Evolutionary conservation across 2,888 invertebrate genomes (phyloP), one percentile per base, ranked within the genome.

Genomic region (Alsophila aescularia): DNA sequence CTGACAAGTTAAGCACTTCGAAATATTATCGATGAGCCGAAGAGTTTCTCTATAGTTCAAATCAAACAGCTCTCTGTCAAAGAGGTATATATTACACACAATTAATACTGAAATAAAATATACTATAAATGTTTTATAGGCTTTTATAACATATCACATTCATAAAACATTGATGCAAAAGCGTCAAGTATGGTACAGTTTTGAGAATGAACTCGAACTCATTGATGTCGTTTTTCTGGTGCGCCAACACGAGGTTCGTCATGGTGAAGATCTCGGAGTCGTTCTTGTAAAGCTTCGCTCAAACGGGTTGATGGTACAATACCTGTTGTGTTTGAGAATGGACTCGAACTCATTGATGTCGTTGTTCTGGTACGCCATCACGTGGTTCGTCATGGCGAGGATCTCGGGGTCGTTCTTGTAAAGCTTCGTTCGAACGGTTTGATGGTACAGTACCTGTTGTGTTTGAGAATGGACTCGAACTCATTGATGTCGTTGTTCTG

Each of bases 341-440:
- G 96, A 95, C 89, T 99, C 99, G 90, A 99, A 99, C 73, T 98
- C 98, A 81, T 97, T 98, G 60, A 99, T 99, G 83, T 99, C 99
- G 86, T 99, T 98, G 85, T 98, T 98, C 87, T 99, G 99, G 88
- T 99, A 99, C 12, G 98, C 97, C 81, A 95, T 96, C 52, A 99
- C 99, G 72, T 99, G 93, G 90, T 99, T 98, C 5, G 99, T 99
- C 99, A 99, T 99, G 12, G 99, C 99, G 67, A 99, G 93, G 72
- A 99, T 99, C 90, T 99, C 99, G 0, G 99, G 98, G 91, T 99
- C 99, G 83, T 99, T 99, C 90, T 99, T 99, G 83, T 99, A 99
- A 0, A 99, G 99, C 81, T 99, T 99, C 0, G 99, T 99, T 92
- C 99, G 85, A 99, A 99, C 0, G 99, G 99, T 90, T 99, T 99